phyloP scores from a whole-genome alignment of 2,797 vertebrate species.

The Takifugu rubripes region DNA sequence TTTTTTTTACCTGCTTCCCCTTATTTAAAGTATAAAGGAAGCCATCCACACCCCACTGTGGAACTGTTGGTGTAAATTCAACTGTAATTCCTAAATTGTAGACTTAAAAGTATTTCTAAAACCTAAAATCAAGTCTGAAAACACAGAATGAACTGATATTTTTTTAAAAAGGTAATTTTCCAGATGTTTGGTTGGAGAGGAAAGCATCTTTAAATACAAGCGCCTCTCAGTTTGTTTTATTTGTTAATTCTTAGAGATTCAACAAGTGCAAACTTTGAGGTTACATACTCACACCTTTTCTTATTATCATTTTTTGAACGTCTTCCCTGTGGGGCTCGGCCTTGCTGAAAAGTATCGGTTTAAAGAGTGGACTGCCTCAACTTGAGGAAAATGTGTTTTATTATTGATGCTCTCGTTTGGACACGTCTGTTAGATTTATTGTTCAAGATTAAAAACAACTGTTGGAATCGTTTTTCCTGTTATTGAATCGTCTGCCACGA shows the following conservation, averaged over 20 bases:
- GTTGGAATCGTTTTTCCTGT: conserved; percentile 46
- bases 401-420: conserved; percentile 68
- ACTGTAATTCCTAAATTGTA: too few species aligned
- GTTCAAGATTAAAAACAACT: conserved; percentile 76
- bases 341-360: conserved; percentile 47
- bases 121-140: too few species aligned
- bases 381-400: conserved; percentile 48
- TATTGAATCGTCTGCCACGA: neutral
- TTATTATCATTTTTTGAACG: conserved; percentile 15
- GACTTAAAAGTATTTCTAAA: too few species aligned
- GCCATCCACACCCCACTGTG: too few species aligned
- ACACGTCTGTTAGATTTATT: conserved; percentile 73
- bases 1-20: too few species aligned
- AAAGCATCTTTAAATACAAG: conserved; percentile 31
- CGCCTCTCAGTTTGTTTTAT: conserved; percentile 20
- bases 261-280: conserved; percentile 58
- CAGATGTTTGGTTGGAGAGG: too few species aligned
- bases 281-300: conserved; percentile 26
- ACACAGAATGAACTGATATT: too few species aligned
- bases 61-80: too few species aligned
- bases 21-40: too few species aligned
- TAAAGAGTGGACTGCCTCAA: conserved; percentile 40
- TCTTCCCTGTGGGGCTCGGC: conserved; percentile 42
- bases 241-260: conserved; percentile 49
- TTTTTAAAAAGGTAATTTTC: too few species aligned